Evolutionary conservation across 2,113 vertebrate species (phyloP).

Genomic region (Anhinga rufa): DNA sequence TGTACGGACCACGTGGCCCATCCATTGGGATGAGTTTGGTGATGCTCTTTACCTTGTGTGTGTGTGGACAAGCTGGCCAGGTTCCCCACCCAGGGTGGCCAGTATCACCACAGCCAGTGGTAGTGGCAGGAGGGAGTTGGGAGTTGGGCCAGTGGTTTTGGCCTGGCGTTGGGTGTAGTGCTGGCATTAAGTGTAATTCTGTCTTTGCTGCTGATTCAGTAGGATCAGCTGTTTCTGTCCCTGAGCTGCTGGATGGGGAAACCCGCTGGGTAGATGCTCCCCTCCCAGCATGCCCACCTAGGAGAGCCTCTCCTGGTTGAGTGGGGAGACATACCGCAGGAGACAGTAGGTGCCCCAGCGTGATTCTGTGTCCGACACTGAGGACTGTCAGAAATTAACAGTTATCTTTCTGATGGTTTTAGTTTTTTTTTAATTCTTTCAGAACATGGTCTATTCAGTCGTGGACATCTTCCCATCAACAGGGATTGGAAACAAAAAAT

Average conservation of each 20-base stretch:
- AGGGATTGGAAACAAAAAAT: slow-evolving; percentile 17
- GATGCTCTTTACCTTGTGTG: not conserved
- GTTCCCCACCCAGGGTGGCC: not conserved
- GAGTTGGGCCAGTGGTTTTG: not conserved
- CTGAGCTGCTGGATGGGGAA: not conserved
- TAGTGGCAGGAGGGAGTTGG: not conserved
- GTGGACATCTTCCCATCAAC: not conserved
- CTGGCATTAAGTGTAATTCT: not conserved
- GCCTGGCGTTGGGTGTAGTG: not conserved
- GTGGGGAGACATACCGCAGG: not conserved
- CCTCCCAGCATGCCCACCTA: not conserved
- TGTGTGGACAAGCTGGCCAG: rapidly evolving
- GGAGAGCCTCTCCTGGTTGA: not conserved
- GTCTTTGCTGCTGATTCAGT: not conserved
- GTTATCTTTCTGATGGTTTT: not conserved
- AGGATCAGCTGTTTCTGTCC: not conserved
- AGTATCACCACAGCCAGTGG: not conserved
- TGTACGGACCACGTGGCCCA: not conserved
- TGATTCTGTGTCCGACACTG: not conserved
- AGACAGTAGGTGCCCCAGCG: not conserved
- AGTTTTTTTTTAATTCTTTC: not conserved
- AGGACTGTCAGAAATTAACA: not conserved
- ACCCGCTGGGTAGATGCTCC: not conserved
- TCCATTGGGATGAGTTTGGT: not conserved
- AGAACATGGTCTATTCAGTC: too few species aligned